These are phyloP conservation scores for Bellardia pandia DNA, from an alignment of 2,888 invertebrate genomes.

Conservation along the genomic window DNA sequence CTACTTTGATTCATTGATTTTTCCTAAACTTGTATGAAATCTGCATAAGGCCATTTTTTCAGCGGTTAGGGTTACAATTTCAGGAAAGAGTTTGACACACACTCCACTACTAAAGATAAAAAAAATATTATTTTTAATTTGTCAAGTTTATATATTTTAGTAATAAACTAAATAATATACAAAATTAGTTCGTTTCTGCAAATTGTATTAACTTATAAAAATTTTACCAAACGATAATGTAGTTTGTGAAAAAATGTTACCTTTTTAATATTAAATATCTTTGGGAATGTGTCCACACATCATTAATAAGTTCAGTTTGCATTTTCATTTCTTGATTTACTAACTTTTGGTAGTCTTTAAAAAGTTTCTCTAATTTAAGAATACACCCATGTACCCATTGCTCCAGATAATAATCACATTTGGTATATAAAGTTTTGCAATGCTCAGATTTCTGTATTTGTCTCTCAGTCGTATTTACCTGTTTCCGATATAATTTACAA, in stretches of 20 bases:
- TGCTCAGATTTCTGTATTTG: constrained; percentile 61
- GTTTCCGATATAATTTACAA: constrained; percentile 4
- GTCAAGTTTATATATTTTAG: background rate
- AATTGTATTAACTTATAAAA: too few species aligned
- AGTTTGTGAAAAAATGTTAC: constrained; percentile 35
- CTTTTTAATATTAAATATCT: constrained; percentile 67
- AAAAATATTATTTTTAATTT: background rate
- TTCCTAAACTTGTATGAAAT: constrained; percentile 75
- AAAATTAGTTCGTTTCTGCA: too few species aligned
- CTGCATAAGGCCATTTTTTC: constrained; percentile 75
- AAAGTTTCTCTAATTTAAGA: constrained; percentile 74
- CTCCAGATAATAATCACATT: constrained; percentile 77
- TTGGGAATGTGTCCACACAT: constrained; percentile 72
- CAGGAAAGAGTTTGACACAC: constrained; percentile 78
- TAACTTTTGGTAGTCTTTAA: constrained; percentile 63
- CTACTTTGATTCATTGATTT: constrained; percentile 78
- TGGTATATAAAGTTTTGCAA: constrained; percentile 76
- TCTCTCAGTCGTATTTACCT: background rate
- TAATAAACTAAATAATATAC: too few species aligned
- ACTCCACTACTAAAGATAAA: constrained; percentile 65
- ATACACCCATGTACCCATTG: constrained; percentile 77
- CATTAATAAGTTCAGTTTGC: constrained; percentile 62
- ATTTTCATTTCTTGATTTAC: constrained; percentile 65
- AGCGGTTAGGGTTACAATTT: constrained; percentile 76
- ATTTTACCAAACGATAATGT: background rate